These are phyloP conservation scores for Deroplatys truncata DNA, from an alignment of 2,888 invertebrate genomes.

Conservation along the genomic window DNA sequence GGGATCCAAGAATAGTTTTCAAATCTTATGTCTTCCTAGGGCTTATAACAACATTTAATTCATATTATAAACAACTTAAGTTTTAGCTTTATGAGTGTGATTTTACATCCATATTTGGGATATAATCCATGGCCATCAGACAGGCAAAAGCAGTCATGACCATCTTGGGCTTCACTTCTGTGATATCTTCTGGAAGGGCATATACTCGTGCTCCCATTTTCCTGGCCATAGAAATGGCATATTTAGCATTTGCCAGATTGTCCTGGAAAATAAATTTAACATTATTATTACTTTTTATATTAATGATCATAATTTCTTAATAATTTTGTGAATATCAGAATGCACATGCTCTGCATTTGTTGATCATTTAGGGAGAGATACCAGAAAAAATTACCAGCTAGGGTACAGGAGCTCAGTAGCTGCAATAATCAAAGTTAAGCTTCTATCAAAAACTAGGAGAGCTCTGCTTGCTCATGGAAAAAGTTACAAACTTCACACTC, in stretches of 20 bases:
- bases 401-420: too few relatives aligned
- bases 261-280: constrained; percentile 59
- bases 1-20: not conserved
- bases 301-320: not conserved
- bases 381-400: too few relatives aligned
- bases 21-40: not conserved
- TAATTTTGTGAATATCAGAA: not conserved
- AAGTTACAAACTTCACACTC: too few relatives aligned
- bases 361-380: too few relatives aligned
- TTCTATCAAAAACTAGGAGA: too few relatives aligned
- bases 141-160: constrained; percentile 99
- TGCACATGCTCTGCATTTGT: too few relatives aligned
- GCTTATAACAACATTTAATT: not conserved
- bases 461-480: too few relatives aligned
- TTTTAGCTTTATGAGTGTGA: constrained; percentile 14
- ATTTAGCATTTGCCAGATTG: constrained; percentile 95
- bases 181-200: constrained; percentile 97
- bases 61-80: not conserved
- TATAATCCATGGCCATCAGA: constrained; percentile 95
- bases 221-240: constrained; percentile 96
- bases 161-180: constrained; percentile 97
- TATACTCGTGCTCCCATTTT: constrained; percentile 97
- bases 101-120: constrained; percentile 72
- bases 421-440: too few relatives aligned
- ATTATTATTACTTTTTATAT: not conserved